Evolutionary conservation across 2,888 invertebrate species (phyloP).

Genomic region (Falcaria lacertinaria): DNA sequence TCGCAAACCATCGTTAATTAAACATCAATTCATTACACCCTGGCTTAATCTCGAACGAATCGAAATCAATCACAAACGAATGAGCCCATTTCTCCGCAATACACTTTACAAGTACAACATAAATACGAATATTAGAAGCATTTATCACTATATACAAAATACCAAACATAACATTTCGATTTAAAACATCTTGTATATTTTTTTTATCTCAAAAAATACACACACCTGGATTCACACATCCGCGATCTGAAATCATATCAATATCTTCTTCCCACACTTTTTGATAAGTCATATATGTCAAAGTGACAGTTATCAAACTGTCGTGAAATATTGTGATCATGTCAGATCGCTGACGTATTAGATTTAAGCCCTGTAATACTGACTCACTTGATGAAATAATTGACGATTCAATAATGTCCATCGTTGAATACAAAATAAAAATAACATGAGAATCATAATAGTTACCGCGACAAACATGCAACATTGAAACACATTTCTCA

Average conservation of each 20-base stretch:
- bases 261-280: not conserved
- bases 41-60: too few relatives aligned
- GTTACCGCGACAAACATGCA: constrained; percentile 18
- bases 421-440: constrained; percentile 24
- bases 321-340: not conserved
- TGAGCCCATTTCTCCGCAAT: constrained; percentile 7
- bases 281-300: not conserved
- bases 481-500: constrained; percentile 21
- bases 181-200: constrained; percentile 16
- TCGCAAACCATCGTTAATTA: too few relatives aligned
- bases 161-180: constrained; percentile 28
- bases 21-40: too few relatives aligned
- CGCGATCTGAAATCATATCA: not conserved
- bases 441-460: constrained; percentile 46
- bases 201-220: constrained; percentile 4
- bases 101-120: constrained; percentile 35
- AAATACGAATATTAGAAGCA: constrained; percentile 41
- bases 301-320: not conserved
- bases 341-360: constrained; percentile 5
- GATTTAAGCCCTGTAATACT: constrained; percentile 71
- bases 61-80: not conserved
- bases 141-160: constrained; percentile 48
- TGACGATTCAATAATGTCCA: constrained; percentile 45
- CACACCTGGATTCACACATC: not conserved
- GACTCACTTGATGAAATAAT: constrained; percentile 64